Percentiles rank a stretch among this genome's conserved stretches.
These are phyloP conservation scores for Epinephelus fuscoguttatus DNA, from an alignment of 2,113 vertebrate species.

Conservation along the genomic window DNA sequence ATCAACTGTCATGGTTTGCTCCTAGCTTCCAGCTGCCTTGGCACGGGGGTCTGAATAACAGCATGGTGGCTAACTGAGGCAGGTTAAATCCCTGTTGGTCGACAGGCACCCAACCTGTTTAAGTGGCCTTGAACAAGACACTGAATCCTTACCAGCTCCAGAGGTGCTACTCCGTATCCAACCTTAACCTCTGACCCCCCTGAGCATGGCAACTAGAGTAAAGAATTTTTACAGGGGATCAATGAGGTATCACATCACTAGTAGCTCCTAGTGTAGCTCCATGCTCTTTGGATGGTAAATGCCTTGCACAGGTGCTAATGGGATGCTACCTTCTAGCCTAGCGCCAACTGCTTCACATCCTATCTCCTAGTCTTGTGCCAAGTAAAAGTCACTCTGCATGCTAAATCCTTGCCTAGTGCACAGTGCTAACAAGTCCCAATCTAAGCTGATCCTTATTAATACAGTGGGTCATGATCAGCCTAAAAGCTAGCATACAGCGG, in stretches of 20 bases:
- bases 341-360: conserved; percentile 58
- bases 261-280: background rate
- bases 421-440: conserved; percentile 67
- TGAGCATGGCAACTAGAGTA: conserved; percentile 10
- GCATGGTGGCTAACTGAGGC: conserved; percentile 27
- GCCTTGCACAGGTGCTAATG: conserved; percentile 69
- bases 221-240: conserved; percentile 47
- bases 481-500: conserved; percentile 43
- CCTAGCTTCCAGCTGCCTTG: background rate
- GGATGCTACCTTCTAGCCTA: conserved; percentile 66
- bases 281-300: conserved; percentile 51
- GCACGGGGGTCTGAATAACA: conserved; percentile 25
- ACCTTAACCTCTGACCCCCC: conserved; percentile 34
- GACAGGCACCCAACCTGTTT: conserved; percentile 27
- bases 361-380: conserved; percentile 62
- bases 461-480: conserved; percentile 58
- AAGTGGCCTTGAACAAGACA: conserved; percentile 46
- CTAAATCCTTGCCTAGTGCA: conserved; percentile 61
- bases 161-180: conserved; percentile 31
- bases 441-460: conserved; percentile 72
- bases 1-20: background rate
- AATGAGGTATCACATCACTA: conserved; percentile 50
- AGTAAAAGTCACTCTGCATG: conserved; percentile 66
- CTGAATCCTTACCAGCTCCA: conserved; percentile 22
- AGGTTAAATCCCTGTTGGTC: conserved; percentile 11